Conservation (phyloP, 2,888 invertebrate species). For the Theretra japonica region DNA sequence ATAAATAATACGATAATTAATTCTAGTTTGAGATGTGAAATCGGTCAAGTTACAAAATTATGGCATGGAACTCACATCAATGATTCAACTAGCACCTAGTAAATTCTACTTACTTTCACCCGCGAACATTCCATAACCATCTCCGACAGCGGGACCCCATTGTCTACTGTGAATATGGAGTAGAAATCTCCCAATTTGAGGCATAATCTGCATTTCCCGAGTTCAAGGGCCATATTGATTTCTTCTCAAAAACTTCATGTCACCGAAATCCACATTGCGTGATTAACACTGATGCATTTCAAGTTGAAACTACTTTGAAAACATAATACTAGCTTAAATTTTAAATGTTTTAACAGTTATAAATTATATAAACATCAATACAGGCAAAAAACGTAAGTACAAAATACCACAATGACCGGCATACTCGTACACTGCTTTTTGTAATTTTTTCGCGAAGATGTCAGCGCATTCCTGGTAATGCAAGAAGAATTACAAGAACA, state of each 20-base stretch:
- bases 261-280: constrained; percentile 48
- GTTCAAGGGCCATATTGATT: constrained; percentile 84
- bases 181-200: constrained; percentile 83
- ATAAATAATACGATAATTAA: no score
- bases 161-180: constrained; percentile 81
- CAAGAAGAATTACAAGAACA: not conserved
- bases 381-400: constrained; percentile 35
- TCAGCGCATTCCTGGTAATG: constrained; percentile 37
- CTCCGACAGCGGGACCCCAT: constrained; percentile 76
- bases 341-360: not conserved
- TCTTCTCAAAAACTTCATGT: constrained; percentile 69
- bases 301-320: not conserved
- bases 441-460: not conserved
- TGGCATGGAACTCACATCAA: not conserved
- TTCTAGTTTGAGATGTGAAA: not conserved
- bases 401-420: constrained; percentile 45
- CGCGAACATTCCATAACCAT: constrained; percentile 83
- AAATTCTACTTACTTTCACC: constrained; percentile 68
- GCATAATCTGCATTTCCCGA: constrained; percentile 83
- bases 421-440: constrained; percentile 33
- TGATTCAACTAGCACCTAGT: not conserved
- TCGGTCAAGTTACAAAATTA: not conserved
- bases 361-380: constrained; percentile 35
- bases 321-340: constrained; percentile 1
- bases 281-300: not conserved